Evolutionary conservation across 1,140 invertebrate genomes (phyloP).

Genomic region (Octopus sinensis): DNA sequence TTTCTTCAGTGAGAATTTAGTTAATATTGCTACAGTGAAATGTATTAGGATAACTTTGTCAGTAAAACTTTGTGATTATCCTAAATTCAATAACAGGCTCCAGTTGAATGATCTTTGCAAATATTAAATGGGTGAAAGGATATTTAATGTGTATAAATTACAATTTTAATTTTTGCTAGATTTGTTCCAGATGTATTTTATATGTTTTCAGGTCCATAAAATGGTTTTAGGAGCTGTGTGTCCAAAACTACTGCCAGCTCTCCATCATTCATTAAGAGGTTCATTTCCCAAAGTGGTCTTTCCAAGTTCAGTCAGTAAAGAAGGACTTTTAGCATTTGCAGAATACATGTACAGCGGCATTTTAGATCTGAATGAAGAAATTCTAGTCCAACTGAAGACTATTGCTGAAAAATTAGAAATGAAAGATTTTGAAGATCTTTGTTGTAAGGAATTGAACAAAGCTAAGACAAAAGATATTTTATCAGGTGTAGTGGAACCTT

Average conservation of each 20-base stretch:
- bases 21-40: no score
- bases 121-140: no score
- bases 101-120: no score
- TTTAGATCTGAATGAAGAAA: not conserved
- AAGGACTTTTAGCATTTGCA: conserved; percentile 1
- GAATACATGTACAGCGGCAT: not conserved
- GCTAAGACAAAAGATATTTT: not conserved
- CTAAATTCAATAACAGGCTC: no score
- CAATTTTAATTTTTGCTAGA: no score
- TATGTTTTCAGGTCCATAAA: not conserved
- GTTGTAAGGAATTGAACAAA: not conserved
- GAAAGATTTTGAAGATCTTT: conserved; percentile 10
- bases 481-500: not conserved
- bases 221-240: conserved; percentile 5
- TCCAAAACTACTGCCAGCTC: not conserved
- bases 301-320: conserved; percentile 2
- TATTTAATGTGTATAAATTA: no score
- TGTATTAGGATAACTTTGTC: no score
- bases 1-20: no score
- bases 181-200: no score
- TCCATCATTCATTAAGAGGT: not conserved
- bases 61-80: no score
- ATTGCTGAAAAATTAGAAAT: not conserved
- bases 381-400: not conserved
- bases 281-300: not conserved